Evolutionary conservation across 1,140 invertebrate species (phyloP), one percentile per base, ranked within the genome.

Genomic region (Bombus waltoni): DNA sequence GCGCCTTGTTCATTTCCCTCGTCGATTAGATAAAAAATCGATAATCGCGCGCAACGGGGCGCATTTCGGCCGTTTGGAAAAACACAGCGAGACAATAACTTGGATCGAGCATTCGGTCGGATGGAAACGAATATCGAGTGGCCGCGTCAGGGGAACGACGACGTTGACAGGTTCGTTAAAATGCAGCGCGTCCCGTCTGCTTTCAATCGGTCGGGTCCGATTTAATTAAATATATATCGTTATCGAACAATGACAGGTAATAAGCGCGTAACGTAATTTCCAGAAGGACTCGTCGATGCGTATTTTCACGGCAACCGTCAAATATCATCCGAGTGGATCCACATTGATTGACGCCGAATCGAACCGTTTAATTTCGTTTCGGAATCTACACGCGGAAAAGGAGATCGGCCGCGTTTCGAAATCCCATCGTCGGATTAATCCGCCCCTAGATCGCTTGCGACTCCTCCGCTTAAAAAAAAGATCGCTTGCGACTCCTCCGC

Each of bases 151-250:
- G 59, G 38, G 72, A 76, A 80, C 38, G 81, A 81, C 78, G 76
- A 77, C 74, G 78, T 83, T 77, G 85, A 78, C 81, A 87, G 88
- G 68, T 87, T 84, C 81, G 42, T 76, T 89, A 89, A 87, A 89
- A 74, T 81, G 53, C n/a, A 35, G 66, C 44, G 76, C 66, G 53
- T 47, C 18, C 44, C 22, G 86, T 89, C 88, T 79, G n/a, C 35
- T 35, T 62, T 44, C 76, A 38, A 70, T 86, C 75, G 75, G 57
- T 2, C 42, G 11, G 76, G 28, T 78, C 13, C 47, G 76, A 71
- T 89, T 89, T 89, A 89, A 89, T 89, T 89, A 89, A 89, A 89
- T 81, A 79, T 42, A 82, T 83, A 66, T 35, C 44, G 70, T 83
- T 81, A 81, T 89, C 53, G 66, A 80, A 42, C 72, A 72, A 77